Evolutionary conservation across 1,140 invertebrate species (phyloP), one percentile per base, ranked within the genome.

Genomic region (Manduca sexta): DNA sequence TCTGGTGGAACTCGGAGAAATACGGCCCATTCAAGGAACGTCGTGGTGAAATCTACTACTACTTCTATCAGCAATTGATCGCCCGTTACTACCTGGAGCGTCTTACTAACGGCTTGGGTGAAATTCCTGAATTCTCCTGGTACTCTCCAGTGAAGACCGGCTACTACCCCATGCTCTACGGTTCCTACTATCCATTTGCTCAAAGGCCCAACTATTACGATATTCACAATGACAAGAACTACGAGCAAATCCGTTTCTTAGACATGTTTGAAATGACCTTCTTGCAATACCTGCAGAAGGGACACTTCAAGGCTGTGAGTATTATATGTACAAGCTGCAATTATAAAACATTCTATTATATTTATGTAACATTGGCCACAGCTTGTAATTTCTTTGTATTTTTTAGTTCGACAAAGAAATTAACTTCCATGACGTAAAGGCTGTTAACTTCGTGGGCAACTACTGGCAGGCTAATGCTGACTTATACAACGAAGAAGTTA

Each of bases 51-150:
- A 63, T 88, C 1, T 92, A 89, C 84, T 87, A 87, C 50, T 90
- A 88, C 76, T 66, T 86, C 46, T 88, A 91, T 55, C 84, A 91
- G 52, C 90, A 92, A 60, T 40, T 92, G 2, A 72, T 92, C 54
- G 85, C 89, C 44, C 89, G 91, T 62, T 93, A 92, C 84, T 89
- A 90, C 67, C 68, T 93, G 66, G 91, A 93, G 65, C 89, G 92
- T 74, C 73, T 91, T 37, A 88, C 88, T 15, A 89, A 91, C 56
- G 89, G 87, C 14, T 59, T 92, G 45, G 88, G 88, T 15, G 83
- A 88, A 41, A 88, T 92, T 26, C 86, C 89, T 33, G 86, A 88
- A 46, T 89, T 91, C 75, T 84, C 85, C 1, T 88, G 83, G 84
- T 69, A 76, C 60, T 66, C 88, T 42, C 77, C 86, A 45, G 81